Base-by-base conservation (phyloP, 2,888 invertebrate species). In the Drosophila nr. fundita region DNA sequence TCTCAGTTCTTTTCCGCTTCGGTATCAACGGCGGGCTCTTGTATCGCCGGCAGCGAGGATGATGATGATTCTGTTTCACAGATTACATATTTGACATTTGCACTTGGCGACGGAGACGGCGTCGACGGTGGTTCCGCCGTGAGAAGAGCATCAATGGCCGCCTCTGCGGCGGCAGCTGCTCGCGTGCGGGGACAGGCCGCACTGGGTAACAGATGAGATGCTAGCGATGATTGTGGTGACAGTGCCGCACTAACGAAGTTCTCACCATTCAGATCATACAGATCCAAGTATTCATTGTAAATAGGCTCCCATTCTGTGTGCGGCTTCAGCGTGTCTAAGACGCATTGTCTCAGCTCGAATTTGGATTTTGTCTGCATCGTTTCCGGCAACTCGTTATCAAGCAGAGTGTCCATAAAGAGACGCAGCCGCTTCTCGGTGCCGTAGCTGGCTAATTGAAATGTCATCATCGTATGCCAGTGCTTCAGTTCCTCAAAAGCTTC, bases 221-320 rank as follows among this genome's bases (percentile, higher is more conserved):
- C 18, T 15, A 29, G 27, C 4, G 52, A 67, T 13, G 32, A 55
- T 42, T 66, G 82, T 34, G 72, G 70, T 32, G 70, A 29, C 11
- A 67, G 59, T 7, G 61, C 74, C 24, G 80, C 72, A 0, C 62
- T 52, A 11, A 54, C 72, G 27, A 78, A 76, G 4, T 80, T 66
- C 38, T 76, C 68, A 36, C 83, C 83, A 27, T 73, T 76, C 21
- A 68, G 76, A 62, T 83, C 80, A 49, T 83, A 87, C 10, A 90
- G 49, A 87, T 98, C 98, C 68, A 95, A 95, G 92, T 98, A 98
- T 92, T 99, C 99, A 11, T 96, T 95, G 92, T 97, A 98, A 75
- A 99, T 94, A 73, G 98, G 95, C 94, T 99, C 98, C 95, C 98
- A 96, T 53, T 96, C 95, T 34, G 97, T 94, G 92, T 97, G 97